phyloP scores from a whole-genome alignment of 2,113 vertebrate species.

The human region GRCh38 chr12:94628001-94628500 shows the following conservation, averaged over 20 bases:
- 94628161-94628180: background rate
- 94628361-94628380: background rate
- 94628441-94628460: background rate
- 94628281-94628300: background rate
- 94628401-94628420: background rate
- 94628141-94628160: background rate
- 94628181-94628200: background rate
- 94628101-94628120: background rate
- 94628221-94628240: background rate
- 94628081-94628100: background rate
- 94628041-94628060: background rate
- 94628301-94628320: background rate
- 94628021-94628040: background rate
- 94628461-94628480: background rate
- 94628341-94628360: background rate
- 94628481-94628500: background rate
- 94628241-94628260: background rate
- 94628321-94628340: background rate
- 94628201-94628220: background rate
- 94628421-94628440: background rate
- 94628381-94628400: background rate
- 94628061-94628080: background rate
- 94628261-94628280: background rate
- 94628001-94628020: background rate
- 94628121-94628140: background rate